Conservation (phyloP, 2,113 vertebrate species). For the Cisticola juncidis region DNA sequence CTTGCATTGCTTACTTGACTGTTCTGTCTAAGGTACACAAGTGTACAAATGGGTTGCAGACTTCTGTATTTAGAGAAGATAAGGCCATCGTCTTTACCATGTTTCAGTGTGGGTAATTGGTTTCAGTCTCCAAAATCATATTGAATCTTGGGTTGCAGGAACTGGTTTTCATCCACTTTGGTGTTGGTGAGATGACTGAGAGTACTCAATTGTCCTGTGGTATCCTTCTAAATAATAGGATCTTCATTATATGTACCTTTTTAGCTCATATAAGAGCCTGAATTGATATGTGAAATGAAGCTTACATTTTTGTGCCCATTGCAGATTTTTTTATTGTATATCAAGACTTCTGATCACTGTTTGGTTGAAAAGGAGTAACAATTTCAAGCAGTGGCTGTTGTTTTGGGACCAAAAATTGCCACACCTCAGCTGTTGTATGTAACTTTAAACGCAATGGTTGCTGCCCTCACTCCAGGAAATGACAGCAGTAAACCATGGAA, state of each 20-base stretch:
- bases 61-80: not conserved
- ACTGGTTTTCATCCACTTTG: not conserved
- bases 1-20: not conserved
- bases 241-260: not conserved
- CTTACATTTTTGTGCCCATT: not conserved
- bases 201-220: not conserved
- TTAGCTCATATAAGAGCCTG: not conserved
- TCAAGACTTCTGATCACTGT: not conserved
- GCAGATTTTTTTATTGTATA: not conserved
- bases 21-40: not conserved
- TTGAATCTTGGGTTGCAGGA: not conserved
- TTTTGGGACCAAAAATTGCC: not conserved
- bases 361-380: not conserved
- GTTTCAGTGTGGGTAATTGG: not conserved
- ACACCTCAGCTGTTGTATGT: rapidly evolving
- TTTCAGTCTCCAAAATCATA: not conserved
- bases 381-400: not conserved
- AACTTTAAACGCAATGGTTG: not conserved
- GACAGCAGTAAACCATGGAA: not conserved
- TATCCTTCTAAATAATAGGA: not conserved
- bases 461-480: rapidly evolving
- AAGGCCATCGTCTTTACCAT: not conserved
- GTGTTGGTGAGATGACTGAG: not conserved
- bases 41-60: not conserved
- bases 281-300: not conserved